phyloP scores from a whole-genome alignment of 2,888 invertebrate species.

The Rotaria socialis region DNA sequence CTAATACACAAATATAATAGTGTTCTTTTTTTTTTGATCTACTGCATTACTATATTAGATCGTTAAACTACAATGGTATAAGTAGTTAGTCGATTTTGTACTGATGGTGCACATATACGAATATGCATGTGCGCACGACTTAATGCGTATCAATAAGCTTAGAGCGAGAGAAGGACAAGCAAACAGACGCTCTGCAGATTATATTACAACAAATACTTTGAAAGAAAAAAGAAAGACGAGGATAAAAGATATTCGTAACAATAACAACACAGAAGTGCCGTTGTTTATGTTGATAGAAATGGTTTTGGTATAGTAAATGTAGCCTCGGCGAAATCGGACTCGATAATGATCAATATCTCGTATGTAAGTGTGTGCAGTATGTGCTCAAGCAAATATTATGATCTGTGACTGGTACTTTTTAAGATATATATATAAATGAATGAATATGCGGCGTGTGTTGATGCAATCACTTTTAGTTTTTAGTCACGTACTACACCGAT shows the following conservation, averaged over 20 bases:
- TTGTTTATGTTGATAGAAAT: conserved; percentile 9
- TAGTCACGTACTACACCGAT: background rate
- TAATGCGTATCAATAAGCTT: conserved; percentile 22
- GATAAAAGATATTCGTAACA: conserved; percentile 20
- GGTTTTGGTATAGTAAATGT: background rate
- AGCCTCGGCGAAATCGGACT: background rate
- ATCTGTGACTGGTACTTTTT: background rate
- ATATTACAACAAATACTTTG: conserved; percentile 19
- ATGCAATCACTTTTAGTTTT: background rate
- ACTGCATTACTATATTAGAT: background rate
- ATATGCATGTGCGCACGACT: background rate
- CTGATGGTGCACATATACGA: too few relatives aligned
- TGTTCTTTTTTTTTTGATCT: background rate
- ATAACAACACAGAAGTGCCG: background rate
- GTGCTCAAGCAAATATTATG: background rate
- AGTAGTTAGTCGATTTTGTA: background rate
- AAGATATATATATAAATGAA: background rate
- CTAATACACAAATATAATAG: background rate
- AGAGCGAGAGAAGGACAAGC: conserved; percentile 20
- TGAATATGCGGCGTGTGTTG: background rate
- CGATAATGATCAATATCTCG: background rate
- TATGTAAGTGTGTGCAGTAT: background rate
- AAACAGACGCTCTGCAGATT: conserved; percentile 6
- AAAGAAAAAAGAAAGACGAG: background rate
- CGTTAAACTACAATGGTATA: background rate